phyloP scores from a whole-genome alignment of 1,140 invertebrate genomes.

The Zeugodacus cucurbitae region DNA sequence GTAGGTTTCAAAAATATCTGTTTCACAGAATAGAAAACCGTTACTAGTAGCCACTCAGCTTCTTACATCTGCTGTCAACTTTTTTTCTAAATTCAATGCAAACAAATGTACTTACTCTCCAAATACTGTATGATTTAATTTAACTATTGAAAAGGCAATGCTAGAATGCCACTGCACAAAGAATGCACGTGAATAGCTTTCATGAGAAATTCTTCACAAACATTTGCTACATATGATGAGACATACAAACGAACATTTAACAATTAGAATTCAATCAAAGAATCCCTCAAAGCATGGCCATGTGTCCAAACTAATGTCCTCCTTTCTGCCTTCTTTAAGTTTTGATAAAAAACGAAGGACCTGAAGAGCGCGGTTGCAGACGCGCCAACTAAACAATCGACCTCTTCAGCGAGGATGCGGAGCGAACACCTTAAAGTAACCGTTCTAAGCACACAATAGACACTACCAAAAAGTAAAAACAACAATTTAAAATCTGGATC shows the following conservation, averaged over 20 bases:
- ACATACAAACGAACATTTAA: neutral
- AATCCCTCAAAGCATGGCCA: neutral
- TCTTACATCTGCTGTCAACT: neutral
- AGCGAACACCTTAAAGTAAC: neutral
- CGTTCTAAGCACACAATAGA: neutral
- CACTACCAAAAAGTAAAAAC: slow-evolving; percentile 10
- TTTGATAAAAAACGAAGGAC: neutral
- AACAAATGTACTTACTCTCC: neutral
- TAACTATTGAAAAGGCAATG: neutral
- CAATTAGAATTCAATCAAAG: slow-evolving; percentile 7
- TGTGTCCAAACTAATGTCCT: neutral
- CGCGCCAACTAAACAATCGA: slow-evolving; percentile 21
- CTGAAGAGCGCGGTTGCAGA: neutral
- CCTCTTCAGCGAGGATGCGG: neutral
- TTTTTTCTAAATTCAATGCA: neutral
- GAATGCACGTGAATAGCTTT: neutral
- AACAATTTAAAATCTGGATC: slow-evolving; percentile 31
- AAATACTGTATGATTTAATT: neutral
- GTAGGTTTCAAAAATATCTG: too few species aligned
- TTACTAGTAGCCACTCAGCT: neutral
- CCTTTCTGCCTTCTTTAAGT: neutral
- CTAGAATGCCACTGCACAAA: neutral
- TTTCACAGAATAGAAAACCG: neutral
- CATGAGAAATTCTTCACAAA: neutral
- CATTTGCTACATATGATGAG: neutral